Evolutionary conservation across 2,113 vertebrate genomes (phyloP).

Genomic region (Pristiophorus japonicus): DNA sequence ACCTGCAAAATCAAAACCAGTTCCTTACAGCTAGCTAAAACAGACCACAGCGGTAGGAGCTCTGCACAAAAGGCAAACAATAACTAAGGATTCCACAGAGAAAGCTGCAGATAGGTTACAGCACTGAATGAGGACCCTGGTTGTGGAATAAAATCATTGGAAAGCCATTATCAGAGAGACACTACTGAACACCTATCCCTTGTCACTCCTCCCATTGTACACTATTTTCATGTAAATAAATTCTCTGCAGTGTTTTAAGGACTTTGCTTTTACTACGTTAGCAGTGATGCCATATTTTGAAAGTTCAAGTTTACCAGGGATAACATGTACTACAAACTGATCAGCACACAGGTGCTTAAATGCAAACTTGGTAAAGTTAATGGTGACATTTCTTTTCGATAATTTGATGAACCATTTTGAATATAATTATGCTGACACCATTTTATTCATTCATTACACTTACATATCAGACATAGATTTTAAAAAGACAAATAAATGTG

Average conservation of each 20-base stretch:
- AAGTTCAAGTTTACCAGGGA: background rate
- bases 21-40: background rate
- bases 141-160: background rate
- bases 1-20: constrained; percentile 36
- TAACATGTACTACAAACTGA: background rate
- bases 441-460: background rate
- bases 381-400: background rate
- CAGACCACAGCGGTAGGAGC: background rate
- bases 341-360: background rate
- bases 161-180: background rate
- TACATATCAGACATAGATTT: background rate
- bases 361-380: background rate
- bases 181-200: background rate
- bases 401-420: background rate
- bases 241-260: background rate
- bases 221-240: background rate
- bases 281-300: background rate
- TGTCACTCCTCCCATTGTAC: background rate
- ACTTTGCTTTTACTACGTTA: background rate
- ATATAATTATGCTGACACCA: background rate
- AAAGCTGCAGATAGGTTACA: background rate
- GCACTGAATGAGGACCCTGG: background rate
- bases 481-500: no score
- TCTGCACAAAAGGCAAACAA: background rate
- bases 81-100: background rate